Evolutionary conservation across 1,140 invertebrate genomes (phyloP).

Genomic region (Drosophila sp.): DNA sequence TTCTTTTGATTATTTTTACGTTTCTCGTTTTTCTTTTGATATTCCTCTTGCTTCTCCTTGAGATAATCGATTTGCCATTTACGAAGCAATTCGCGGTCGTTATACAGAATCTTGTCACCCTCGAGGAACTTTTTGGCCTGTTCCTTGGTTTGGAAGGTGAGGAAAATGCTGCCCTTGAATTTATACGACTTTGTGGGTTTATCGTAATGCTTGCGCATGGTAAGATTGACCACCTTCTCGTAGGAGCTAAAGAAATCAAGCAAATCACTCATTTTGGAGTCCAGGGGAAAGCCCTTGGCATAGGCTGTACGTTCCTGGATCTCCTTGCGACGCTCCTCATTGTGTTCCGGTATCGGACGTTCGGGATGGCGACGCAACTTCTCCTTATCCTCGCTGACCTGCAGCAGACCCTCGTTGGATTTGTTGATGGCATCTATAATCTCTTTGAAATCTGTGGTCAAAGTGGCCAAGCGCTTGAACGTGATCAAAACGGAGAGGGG

Average conservation of each 20-base stretch:
- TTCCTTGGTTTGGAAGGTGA: constrained; percentile 91
- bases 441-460: constrained; percentile 88
- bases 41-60: constrained; percentile 88
- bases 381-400: constrained; percentile 91
- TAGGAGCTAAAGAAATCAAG: constrained; percentile 89
- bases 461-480: constrained; percentile 92
- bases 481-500: constrained; percentile 92
- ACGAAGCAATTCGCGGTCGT: constrained; percentile 87
- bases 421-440: constrained; percentile 91
- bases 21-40: constrained; percentile 71
- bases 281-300: constrained; percentile 93
- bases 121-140: constrained; percentile 86
- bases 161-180: constrained; percentile 96
- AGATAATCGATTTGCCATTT: constrained; percentile 90
- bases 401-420: constrained; percentile 89
- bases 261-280: constrained; percentile 88
- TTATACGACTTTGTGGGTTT: constrained; percentile 86
- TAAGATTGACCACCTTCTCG: constrained; percentile 90
- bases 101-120: constrained; percentile 86
- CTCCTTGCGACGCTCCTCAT: constrained; percentile 92
- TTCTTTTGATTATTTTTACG: constrained; percentile 84
- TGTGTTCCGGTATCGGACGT: constrained; percentile 92
- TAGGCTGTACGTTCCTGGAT: constrained; percentile 91
- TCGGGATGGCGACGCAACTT: constrained; percentile 92
- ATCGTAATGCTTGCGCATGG: constrained; percentile 89